Evolutionary conservation across 1,140 invertebrate species (phyloP).

Genomic region (Ylistrum balloti): DNA sequence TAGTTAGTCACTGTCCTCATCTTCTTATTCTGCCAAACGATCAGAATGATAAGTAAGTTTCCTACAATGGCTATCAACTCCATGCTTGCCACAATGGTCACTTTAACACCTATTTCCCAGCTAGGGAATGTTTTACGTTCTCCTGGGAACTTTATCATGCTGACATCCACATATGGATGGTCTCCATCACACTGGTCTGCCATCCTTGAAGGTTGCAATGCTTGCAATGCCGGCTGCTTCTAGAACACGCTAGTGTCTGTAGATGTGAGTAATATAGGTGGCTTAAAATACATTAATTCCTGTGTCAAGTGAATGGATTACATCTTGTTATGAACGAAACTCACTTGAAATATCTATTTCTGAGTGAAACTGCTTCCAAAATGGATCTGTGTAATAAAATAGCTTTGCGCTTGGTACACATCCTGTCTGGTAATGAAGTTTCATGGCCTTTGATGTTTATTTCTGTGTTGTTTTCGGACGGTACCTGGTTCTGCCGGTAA

Average conservation of each 20-base stretch:
- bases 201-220: slow-evolving; percentile 33
- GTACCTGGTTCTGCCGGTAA: neutral
- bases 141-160: slow-evolving; percentile 56
- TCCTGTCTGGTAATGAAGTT: neutral
- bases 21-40: slow-evolving; percentile 72
- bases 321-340: neutral
- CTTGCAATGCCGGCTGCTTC: neutral
- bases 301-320: neutral
- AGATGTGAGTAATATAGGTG: neutral
- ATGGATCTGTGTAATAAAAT: neutral
- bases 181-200: neutral
- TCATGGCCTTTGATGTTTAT: slow-evolving; percentile 5
- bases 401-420: neutral
- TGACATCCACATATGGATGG: slow-evolving; percentile 50
- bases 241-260: neutral
- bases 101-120: slow-evolving; percentile 75
- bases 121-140: slow-evolving; percentile 56
- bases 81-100: slow-evolving; percentile 65
- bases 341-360: neutral
- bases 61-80: slow-evolving; percentile 75
- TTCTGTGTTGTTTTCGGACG: neutral
- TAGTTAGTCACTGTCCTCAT: slow-evolving; percentile 89
- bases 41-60: slow-evolving; percentile 74
- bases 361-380: neutral
- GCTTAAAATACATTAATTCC: neutral